Evolutionary conservation across 1,140 invertebrate genomes (phyloP).

Genomic region (Apis dorsata): DNA sequence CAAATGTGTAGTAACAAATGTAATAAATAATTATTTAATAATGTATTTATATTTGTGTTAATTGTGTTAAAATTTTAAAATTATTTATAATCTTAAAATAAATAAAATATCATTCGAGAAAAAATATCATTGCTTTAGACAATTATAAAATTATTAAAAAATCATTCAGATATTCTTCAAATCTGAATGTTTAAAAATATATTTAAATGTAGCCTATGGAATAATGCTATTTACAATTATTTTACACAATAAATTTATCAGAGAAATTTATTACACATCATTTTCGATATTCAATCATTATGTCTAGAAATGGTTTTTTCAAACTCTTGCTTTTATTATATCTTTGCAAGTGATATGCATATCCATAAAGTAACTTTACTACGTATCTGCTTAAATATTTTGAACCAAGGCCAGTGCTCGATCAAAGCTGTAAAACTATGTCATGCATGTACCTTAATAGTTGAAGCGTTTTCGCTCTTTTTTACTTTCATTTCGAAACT

Average conservation of each 20-base stretch:
- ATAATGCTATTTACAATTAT: too few species aligned
- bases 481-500: conserved; percentile 26
- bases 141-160: too few species aligned
- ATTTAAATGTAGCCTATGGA: too few species aligned
- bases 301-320: not conserved
- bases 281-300: not conserved
- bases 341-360: conserved; percentile 2
- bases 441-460: conserved; percentile 28
- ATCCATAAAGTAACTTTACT: conserved; percentile 16
- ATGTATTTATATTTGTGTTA: too few species aligned
- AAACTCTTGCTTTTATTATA: not conserved
- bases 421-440: conserved; percentile 46
- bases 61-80: too few species aligned
- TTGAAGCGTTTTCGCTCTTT: conserved; percentile 11
- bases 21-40: too few species aligned
- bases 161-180: too few species aligned
- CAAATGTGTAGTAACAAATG: not conserved
- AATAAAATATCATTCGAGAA: too few species aligned
- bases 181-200: too few species aligned
- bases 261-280: not conserved
- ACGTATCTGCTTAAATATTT: conserved; percentile 31
- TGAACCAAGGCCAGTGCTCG: conserved; percentile 31
- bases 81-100: too few species aligned
- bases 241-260: not conserved
- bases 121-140: too few species aligned